These are phyloP conservation scores for Neosilurus mollespiculum DNA, from an alignment of 2,797 vertebrate genomes.

Conservation along the genomic window DNA sequence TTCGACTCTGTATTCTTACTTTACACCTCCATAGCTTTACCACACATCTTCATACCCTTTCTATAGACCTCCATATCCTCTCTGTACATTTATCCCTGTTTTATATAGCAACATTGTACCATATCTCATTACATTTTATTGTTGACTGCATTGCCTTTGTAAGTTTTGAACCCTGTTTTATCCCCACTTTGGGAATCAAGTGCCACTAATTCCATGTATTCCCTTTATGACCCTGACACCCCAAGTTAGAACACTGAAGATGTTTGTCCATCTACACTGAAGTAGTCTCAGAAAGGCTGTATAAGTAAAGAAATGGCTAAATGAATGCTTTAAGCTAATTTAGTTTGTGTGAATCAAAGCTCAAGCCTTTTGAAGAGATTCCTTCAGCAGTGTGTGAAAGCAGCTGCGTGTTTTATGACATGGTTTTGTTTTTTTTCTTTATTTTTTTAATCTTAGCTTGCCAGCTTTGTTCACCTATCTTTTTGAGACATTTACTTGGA, in stretches of 20 bases:
- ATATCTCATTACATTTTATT: neutral
- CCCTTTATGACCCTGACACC: neutral
- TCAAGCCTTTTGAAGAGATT: neutral
- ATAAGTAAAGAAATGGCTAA: neutral
- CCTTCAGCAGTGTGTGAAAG: neutral
- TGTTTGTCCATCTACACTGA: neutral
- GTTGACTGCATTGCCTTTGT: neutral
- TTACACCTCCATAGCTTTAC: too few species aligned
- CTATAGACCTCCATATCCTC: too few species aligned
- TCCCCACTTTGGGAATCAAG: neutral
- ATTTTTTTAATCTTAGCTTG: neutral
- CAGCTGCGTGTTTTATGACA: neutral
- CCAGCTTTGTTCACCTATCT: conserved; percentile 4
- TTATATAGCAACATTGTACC: neutral
- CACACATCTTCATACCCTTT: too few species aligned
- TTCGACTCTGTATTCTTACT: too few species aligned
- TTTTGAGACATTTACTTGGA: neutral
- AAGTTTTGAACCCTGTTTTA: neutral
- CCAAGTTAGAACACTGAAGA: neutral
- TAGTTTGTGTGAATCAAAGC: conserved; percentile 16
- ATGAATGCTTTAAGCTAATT: neutral
- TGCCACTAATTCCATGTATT: neutral
- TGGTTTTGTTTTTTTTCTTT: neutral
- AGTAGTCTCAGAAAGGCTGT: neutral
- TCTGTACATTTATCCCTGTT: neutral